Evolutionary conservation across 2,888 invertebrate genomes (phyloP), one percentile per base, ranked within the genome.

Genomic region (Notocelia uddmanniana): DNA sequence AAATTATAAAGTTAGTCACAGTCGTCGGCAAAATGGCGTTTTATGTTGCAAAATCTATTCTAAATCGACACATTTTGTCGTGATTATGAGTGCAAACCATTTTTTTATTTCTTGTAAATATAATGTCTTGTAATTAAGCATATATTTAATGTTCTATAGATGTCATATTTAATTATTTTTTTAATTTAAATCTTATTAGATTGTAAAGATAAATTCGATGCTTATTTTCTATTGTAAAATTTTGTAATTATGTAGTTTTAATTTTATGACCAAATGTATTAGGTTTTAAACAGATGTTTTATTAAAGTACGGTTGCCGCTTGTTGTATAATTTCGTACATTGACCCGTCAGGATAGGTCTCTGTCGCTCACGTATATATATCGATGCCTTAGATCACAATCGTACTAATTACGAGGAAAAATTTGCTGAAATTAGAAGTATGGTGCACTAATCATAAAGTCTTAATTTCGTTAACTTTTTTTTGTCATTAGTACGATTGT

Each of bases 251-350:
- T 68, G 48, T 73, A 73, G 45, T 73, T 73, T 73, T 63, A 67
- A 64, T 67, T 73, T 73, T 72, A 72, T 26, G 69, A 73, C 69
- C 69, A 69, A 69, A 69, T 73, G 64, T 73, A 66, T 68, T 66
- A 68, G 68, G 59, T 59, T 34, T 71, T 60, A 54, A 55, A 41
- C 67, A 66, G 54, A 48, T 67, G 52, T 58, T 60, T 21, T 71
- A 60, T 45, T 45, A 23, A 60, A 60, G 45, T 45, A 15, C 9
- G 60, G n/a, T 60, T 11, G n/a, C 45, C 2, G n/a, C 11, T n/a
- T 15, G 5, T 6, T 5, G 41, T 23, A 60, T 3, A 26, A 18
- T 45, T n/a, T 18, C n/a, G 18, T 45, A 26, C 10, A 41, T 23
- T 23, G 57, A 10, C 57, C n/a, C 13, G 21, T 15, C n/a, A 8